A percentile compares a stretch with the other conserved stretches of the same genome.
Conservation (phyloP, 30 jellyfish, hydroid and myxozoan genomes). For the Euphysa ruthae region DNA sequence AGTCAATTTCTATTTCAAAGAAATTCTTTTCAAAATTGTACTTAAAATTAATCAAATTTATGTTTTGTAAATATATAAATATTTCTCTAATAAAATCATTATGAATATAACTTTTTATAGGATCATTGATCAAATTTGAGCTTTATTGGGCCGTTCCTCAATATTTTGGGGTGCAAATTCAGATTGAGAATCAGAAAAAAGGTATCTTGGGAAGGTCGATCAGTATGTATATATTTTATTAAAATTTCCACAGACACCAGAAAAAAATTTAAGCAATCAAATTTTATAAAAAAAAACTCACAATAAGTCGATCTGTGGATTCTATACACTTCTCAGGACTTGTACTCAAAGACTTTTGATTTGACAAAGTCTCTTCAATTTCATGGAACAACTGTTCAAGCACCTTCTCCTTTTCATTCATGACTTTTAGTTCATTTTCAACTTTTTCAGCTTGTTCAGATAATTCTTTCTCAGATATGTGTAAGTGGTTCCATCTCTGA, state of each 20-base stretch:
- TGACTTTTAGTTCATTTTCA: slow-evolving; percentile 40
- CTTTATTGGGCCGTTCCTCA: too few species aligned
- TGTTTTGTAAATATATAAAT: too few species aligned
- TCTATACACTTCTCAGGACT: slow-evolving; percentile 60
- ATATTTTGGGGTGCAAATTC: too few species aligned
- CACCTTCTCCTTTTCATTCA: slow-evolving; percentile 48
- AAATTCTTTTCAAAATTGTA: too few species aligned
- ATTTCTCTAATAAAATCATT: too few species aligned
- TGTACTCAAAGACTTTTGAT: slow-evolving; percentile 43
- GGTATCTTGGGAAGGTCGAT: too few species aligned
- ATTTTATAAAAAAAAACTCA: neutral
- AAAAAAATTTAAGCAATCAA: neutral
- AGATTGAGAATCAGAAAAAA: too few species aligned
- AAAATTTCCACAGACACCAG: too few species aligned
- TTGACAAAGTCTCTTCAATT: slow-evolving; percentile 35
- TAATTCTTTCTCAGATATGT: slow-evolving; percentile 44
- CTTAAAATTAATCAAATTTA: too few species aligned
- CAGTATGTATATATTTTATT: neutral
- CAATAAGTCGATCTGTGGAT: slow-evolving; percentile 42
- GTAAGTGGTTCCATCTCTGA: slow-evolving; percentile 36
- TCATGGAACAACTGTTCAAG: slow-evolving; percentile 52
- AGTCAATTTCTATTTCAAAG: too few species aligned
- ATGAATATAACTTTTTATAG: too few species aligned
- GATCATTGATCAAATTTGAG: too few species aligned
- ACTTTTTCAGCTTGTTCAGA: slow-evolving; percentile 44